Evolutionary conservation across 2,797 vertebrate genomes (phyloP), one percentile per base, ranked within the genome.

Genomic region (Potorous gilbertii): DNA sequence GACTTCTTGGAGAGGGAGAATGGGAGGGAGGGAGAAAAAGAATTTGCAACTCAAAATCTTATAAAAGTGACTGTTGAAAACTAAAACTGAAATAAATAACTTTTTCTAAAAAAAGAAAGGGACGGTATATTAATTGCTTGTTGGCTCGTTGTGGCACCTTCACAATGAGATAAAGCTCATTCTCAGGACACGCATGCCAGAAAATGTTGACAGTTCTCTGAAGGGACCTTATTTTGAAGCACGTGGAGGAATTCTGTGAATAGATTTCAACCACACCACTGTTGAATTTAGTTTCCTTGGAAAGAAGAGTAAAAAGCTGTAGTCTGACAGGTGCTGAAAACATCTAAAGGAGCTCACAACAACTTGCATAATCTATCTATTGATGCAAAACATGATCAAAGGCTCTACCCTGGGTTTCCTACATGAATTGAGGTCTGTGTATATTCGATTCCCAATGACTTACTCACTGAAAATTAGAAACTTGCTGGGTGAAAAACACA

Each of bases 401-500:
- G n/a, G 4, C 50, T 4, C 52, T 55, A 81, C 5, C 31, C 5
- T 0, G 99, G 99, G 99, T 74, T 99, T 99, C 97, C 99, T 99
- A 92, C 99, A 99, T 98, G 99, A 99, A 98, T 99, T 99, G 99
- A 99, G 99, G 40, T 99, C 99, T 0, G 99, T 99, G 94, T 99
- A 99, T 0, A 99, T 99, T 98, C 99, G 99, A 98, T 99, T 99
- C 98, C 99, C 99, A 98, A 0, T 0, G 99, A 99, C 28, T 96
- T 98, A 0, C 97, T 99, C 54, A 99, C 99, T 97, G 99, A 99
- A 98, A 99, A 99, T 98, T 99, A 99, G 40, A 31, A 99, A 99
- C 98, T 99, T 99, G 97, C 91, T 99, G 97, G 99, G 99, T 92
- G 99, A 99, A 99, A 99, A 99, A 97, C 99, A 99, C 98, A 99